These are phyloP conservation scores for Tinea semifulvella DNA, from an alignment of 2,888 invertebrate genomes.

Conservation along the genomic window DNA sequence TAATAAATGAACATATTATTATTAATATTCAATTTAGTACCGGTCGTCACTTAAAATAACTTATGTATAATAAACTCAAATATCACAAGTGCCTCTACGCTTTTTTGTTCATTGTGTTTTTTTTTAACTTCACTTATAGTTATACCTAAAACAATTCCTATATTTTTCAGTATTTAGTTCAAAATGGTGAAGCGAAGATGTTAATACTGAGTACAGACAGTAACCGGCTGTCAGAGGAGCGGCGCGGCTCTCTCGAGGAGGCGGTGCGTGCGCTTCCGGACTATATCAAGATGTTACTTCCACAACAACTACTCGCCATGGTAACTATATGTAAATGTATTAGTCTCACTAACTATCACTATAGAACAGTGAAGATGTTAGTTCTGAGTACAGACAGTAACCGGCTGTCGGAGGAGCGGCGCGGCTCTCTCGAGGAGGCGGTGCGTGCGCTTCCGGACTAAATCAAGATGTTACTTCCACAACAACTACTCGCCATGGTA, in stretches of 20 bases:
- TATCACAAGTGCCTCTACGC: no score
- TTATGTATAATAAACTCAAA: no score
- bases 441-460: constrained; percentile 55
- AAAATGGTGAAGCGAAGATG: constrained; percentile 59
- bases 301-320: constrained; percentile 50
- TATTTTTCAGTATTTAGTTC: constrained; percentile 45
- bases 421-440: constrained; percentile 51
- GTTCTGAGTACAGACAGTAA: constrained; percentile 54
- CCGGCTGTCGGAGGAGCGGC: constrained; percentile 40
- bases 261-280: constrained; percentile 54
- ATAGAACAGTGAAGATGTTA: constrained; percentile 54
- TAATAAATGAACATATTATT: no score
- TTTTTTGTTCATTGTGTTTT: no score
- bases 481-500: constrained; percentile 51
- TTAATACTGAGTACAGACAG: constrained; percentile 52
- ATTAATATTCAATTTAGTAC: no score
- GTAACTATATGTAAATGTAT: no score
- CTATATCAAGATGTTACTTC: constrained; percentile 52
- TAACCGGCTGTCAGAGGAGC: constrained; percentile 43
- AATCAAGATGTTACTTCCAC: constrained; percentile 51
- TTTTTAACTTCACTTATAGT: no score
- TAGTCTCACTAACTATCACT: no score
- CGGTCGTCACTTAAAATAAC: no score
- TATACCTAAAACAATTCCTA: no score
- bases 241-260: constrained; percentile 49